Evolutionary conservation across 2,797 vertebrate genomes (phyloP).

Genomic region (Sebastes elongatus): DNA sequence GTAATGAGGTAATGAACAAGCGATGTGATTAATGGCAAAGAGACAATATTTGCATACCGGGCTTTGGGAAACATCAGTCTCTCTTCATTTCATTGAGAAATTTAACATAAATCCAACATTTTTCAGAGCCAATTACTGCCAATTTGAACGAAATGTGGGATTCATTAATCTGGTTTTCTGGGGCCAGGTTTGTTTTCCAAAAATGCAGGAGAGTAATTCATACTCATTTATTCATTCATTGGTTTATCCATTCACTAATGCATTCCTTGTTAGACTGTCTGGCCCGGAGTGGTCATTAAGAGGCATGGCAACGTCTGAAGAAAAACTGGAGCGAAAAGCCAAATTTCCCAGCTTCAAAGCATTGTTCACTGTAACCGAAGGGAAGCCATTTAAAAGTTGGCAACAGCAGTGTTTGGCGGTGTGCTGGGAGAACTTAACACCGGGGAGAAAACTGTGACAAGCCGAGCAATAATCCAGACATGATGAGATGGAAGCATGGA

Average conservation of each 20-base stretch:
- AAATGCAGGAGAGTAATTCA: conserved; percentile 6
- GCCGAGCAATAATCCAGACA: not conserved
- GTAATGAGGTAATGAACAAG: conserved; percentile 31
- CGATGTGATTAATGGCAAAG: conserved; percentile 19
- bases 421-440: not conserved
- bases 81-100: not conserved
- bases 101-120: not conserved
- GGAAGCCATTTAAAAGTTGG: not conserved
- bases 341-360: not conserved
- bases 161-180: conserved; percentile 2
- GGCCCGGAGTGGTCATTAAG: conserved; percentile 3
- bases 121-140: not conserved
- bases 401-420: not conserved
- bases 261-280: not conserved
- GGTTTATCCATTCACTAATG: conserved; percentile 14
- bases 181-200: conserved; percentile 18
- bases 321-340: not conserved
- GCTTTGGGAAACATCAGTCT: not conserved
- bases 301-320: not conserved
- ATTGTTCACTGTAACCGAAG: conserved; percentile 15
- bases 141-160: not conserved
- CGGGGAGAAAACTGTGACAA: not conserved
- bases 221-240: not conserved
- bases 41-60: conserved; percentile 20
- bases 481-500: not conserved